Evolutionary conservation across 2,113 vertebrate species (phyloP).

Genomic region (Trematomus loennbergii): DNA sequence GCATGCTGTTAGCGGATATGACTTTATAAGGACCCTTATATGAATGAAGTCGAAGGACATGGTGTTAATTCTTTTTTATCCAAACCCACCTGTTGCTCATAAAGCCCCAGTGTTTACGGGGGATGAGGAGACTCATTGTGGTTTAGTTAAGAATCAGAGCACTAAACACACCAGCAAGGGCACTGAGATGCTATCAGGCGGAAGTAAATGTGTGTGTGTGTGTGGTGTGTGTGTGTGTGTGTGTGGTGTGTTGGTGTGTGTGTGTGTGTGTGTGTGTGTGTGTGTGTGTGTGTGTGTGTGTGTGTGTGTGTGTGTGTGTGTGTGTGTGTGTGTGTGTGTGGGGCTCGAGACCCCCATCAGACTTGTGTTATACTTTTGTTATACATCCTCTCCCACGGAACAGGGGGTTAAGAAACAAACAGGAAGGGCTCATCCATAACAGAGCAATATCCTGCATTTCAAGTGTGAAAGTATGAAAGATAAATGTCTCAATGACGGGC

Average conservation of each 20-base stretch:
- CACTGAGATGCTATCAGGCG: conserved; percentile 36
- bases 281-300: too few relatives aligned
- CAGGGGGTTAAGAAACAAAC: conserved; percentile 4
- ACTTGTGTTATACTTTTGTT: conserved; percentile 39
- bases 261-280: too few relatives aligned
- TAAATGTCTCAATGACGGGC: not conserved
- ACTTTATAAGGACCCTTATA: not conserved
- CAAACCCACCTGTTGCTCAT: conserved; percentile 74
- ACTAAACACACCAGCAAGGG: conserved; percentile 63
- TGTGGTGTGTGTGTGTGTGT: conserved; percentile 3
- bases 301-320: not conserved
- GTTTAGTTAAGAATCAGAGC: conserved; percentile 63
- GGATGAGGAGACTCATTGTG: conserved; percentile 43
- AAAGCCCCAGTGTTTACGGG: conserved; percentile 73
- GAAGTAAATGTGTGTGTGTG: conserved; percentile 16
- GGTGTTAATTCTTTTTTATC: conserved; percentile 1
- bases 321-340: conserved; percentile 23
- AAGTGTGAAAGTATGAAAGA: conserved; percentile 3
- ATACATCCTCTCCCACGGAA: conserved; percentile 11
- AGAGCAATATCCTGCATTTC: not conserved
- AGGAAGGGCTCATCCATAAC: conserved; percentile 1
- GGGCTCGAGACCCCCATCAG: conserved; percentile 27
- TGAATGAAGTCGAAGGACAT: conserved; percentile 2
- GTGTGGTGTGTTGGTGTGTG: too few relatives aligned
- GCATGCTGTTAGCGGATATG: not conserved